These are phyloP conservation scores for Scyliorhinus canicula DNA, from an alignment of 2,797 vertebrate genomes.

Conservation along the genomic window DNA sequence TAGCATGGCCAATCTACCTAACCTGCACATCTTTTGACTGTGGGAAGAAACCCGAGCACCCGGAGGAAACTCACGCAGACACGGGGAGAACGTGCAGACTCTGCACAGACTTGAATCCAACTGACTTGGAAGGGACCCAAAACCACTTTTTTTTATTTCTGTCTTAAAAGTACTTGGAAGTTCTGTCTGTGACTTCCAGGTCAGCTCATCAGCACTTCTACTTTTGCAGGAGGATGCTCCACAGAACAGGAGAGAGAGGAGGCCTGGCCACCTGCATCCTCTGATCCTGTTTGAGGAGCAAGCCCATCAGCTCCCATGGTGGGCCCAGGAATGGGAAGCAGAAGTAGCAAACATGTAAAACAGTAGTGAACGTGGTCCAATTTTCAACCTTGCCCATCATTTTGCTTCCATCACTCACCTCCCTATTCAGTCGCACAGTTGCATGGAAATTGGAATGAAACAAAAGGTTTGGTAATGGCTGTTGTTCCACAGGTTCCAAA, in stretches of 20 bases:
- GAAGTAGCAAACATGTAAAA: neutral
- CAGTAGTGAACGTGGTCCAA: neutral
- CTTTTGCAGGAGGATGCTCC: neutral
- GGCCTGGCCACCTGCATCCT: neutral
- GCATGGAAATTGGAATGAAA: neutral
- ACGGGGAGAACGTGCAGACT: too few relatives aligned
- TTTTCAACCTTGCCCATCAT: neutral
- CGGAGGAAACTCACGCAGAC: too few relatives aligned
- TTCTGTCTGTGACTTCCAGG: neutral
- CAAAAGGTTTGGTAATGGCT: neutral
- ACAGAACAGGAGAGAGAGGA: neutral
- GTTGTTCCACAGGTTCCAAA: neutral
- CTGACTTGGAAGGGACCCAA: neutral
- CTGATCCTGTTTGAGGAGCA: neutral
- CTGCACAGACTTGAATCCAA: too few relatives aligned
- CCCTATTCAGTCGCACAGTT: neutral
- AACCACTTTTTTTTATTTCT: neutral
- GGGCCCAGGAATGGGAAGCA: neutral
- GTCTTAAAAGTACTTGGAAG: neutral
- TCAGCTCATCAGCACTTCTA: neutral
- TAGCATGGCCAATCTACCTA: too few relatives aligned
- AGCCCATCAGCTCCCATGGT: neutral
- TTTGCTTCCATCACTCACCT: neutral
- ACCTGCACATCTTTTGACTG: too few relatives aligned
- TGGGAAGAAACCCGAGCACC: too few relatives aligned